Conservation (phyloP, 2,888 invertebrate genomes). For the Glyphotaelius pellucidus region DNA sequence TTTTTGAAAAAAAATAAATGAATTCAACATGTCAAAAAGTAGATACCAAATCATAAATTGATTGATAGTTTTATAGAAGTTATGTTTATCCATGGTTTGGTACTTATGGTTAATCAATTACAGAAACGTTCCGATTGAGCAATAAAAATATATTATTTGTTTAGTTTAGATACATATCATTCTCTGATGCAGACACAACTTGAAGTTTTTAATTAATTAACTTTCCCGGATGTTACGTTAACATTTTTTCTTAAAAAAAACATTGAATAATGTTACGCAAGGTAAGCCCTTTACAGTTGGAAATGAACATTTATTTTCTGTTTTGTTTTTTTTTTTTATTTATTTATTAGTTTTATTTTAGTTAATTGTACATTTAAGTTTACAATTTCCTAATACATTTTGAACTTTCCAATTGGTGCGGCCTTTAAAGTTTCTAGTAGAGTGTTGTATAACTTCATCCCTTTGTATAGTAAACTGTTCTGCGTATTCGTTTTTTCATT, state of each 20-base stretch:
- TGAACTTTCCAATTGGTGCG: too few relatives aligned
- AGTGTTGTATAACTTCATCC: too few relatives aligned
- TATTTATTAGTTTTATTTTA: too few relatives aligned
- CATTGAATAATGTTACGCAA: background rate
- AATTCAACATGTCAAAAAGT: too few relatives aligned
- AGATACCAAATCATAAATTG: background rate
- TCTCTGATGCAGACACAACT: background rate
- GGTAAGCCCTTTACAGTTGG: background rate
- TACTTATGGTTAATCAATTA: background rate
- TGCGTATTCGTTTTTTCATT: too few relatives aligned
- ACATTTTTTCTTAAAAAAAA: background rate
- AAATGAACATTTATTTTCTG: background rate
- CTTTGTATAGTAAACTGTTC: too few relatives aligned
- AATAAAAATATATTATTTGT: background rate
- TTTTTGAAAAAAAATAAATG: too few relatives aligned
- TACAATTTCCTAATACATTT: too few relatives aligned
- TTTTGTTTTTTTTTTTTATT: too few relatives aligned
- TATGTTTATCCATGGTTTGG: background rate
- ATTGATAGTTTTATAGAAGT: background rate
- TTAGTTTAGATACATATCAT: background rate
- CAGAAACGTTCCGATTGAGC: background rate
- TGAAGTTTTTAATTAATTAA: background rate
- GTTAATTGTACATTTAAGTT: too few relatives aligned
- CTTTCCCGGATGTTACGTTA: background rate
- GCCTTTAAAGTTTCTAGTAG: too few relatives aligned